Base-by-base conservation (phyloP, 1,140 invertebrate genomes). In the Sarcophaga peregrina region DNA sequence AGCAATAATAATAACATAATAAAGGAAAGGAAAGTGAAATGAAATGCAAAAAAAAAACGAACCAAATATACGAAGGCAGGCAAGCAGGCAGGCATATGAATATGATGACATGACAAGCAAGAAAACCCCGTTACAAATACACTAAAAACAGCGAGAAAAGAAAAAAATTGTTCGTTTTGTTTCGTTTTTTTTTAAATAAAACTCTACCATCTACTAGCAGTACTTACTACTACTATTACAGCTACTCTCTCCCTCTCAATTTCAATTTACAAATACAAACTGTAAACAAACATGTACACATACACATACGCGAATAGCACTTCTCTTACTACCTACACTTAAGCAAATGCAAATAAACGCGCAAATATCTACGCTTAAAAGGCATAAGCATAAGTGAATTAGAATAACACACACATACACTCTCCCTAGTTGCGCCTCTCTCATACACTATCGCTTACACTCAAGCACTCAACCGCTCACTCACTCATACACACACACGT, bases 21-120 rank as follows among this genome's bases (percentile, higher is more conserved):
- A 37, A 37, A 37, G 25, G 25, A 37, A 37, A 37, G 25, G 25
- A 37, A 37, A 37, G 25, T 37, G 25, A 37, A 37, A 37, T 37
- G 25, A 37, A 37, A 37, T 1, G 72, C 20, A 25, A 74, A 48
- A 68, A 37, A 17, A 45, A 9, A n/a, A n/a, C n/a, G n/a, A n/a
- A n/a, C n/a, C n/a, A n/a, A n/a, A n/a, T n/a, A n/a, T n/a, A 1
- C 25, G 25, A 37, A 37, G 25, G 1, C 25, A 37, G 25, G 25
- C 25, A 37, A 4, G 1, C 25, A 37, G 25, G 25, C 25, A 52
- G 13, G 54, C 76, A 20, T 80, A 72, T 11, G 47, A 62, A 46
- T 20, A 52, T 52, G 47, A 52, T 52, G 47, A 78, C n/a, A 78
- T 25, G n/a, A 78, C 47, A 78, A 78, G 47, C 50, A 78, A n/a